Evolutionary conservation across 2,888 invertebrate genomes (phyloP).

Genomic region (Pharmacophagus antenor): DNA sequence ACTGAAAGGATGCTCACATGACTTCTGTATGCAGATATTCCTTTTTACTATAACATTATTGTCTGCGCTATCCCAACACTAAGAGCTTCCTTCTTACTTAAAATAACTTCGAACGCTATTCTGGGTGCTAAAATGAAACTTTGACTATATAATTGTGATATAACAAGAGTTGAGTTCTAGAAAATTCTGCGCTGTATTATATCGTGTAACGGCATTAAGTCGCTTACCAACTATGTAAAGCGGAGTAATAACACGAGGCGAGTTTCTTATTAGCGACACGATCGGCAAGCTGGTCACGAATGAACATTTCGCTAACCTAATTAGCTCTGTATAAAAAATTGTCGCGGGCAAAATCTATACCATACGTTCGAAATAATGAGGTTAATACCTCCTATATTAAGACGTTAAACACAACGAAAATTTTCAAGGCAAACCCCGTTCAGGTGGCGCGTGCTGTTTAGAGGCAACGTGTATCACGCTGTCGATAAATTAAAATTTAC

Average conservation of each 20-base stretch:
- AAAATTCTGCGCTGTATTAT: constrained; percentile 20
- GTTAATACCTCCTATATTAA: too few relatives aligned
- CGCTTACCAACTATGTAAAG: constrained; percentile 33
- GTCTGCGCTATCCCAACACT: not conserved
- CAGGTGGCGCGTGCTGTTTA: too few relatives aligned
- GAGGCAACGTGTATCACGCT: too few relatives aligned
- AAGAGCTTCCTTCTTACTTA: constrained; percentile 5
- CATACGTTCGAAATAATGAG: not conserved
- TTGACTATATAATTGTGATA: constrained; percentile 11
- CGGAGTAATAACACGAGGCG: constrained; percentile 37
- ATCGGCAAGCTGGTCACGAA: constrained; percentile 38
- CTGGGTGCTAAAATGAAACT: not conserved
- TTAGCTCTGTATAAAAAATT: constrained; percentile 29
- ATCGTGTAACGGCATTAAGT: constrained; percentile 25
- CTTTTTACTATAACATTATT: not conserved
- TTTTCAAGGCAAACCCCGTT: too few relatives aligned
- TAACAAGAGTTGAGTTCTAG: constrained; percentile 21
- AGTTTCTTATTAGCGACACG: constrained; percentile 40
- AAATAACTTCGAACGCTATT: constrained; percentile 16
- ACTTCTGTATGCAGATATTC: not conserved
- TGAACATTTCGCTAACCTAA: constrained; percentile 28
- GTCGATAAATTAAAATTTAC: too few relatives aligned
- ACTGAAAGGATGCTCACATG: not conserved
- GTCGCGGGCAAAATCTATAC: constrained; percentile 10
- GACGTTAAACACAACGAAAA: too few relatives aligned